Evolutionary conservation across 2,113 vertebrate species (phyloP).

Genomic region (Malurus cyaneus): DNA sequence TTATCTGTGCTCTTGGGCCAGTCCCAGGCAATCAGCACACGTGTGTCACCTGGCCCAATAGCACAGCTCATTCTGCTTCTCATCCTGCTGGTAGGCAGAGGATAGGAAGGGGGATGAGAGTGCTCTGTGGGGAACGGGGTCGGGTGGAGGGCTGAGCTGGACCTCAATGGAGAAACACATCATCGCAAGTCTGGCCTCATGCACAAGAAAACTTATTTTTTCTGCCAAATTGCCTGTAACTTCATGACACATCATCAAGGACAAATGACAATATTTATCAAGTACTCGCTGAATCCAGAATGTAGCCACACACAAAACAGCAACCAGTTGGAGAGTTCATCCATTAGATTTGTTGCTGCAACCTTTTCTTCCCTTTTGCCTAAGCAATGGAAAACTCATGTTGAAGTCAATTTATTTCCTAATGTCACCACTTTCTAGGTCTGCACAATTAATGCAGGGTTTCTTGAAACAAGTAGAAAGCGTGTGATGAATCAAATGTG

Average conservation of each 20-base stretch:
- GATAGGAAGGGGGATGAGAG: neutral
- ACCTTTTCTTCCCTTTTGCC: neutral
- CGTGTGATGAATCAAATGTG: neutral
- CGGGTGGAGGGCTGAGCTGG: neutral
- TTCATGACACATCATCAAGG: neutral
- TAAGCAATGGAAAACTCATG: neutral
- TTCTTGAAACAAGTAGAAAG: slow-evolving; percentile 1
- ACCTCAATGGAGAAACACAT: neutral
- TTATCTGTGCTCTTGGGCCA: neutral
- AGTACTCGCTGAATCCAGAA: neutral
- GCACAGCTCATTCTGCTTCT: neutral
- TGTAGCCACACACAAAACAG: neutral
- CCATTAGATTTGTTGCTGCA: neutral
- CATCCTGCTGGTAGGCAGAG: neutral
- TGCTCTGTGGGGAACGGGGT: neutral
- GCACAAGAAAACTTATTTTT: neutral
- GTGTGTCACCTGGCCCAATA: rapidly evolving
- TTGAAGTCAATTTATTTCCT: slow-evolving; percentile 19
- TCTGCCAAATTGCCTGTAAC: slow-evolving; percentile 11
- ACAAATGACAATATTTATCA: slow-evolving; percentile 29
- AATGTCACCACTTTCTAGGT: neutral
- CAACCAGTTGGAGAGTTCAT: neutral
- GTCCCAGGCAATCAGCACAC: neutral
- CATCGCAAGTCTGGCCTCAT: neutral
- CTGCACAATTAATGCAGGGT: neutral